phyloP scores from a whole-genome alignment of 2,797 vertebrate species.

The Notamacropus eugenii region DNA sequence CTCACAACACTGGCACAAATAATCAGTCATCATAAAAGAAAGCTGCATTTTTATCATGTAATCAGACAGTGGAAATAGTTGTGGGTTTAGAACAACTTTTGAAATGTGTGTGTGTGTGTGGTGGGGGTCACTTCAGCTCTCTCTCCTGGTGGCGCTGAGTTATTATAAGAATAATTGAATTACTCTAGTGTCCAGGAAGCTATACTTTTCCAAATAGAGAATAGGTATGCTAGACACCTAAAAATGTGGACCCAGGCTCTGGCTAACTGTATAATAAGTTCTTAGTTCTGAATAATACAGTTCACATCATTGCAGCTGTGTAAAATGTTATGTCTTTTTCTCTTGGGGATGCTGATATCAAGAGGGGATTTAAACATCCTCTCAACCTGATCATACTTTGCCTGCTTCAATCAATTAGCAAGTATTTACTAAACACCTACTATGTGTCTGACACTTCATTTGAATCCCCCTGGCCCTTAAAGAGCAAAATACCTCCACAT shows the following conservation, averaged over 20 bases:
- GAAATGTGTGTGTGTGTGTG: neutral
- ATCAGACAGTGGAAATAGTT: neutral
- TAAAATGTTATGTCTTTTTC: neutral
- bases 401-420: neutral
- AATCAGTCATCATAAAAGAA: constrained; percentile 80
- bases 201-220: neutral
- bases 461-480: neutral
- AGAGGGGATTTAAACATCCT: neutral
- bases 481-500: neutral
- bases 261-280: neutral
- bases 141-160: neutral
- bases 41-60: constrained; percentile 75
- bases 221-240: neutral
- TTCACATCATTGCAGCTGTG: neutral
- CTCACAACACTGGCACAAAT: constrained; percentile 63
- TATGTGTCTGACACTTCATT: neutral
- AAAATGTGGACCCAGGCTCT: constrained; percentile 7
- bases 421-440: neutral
- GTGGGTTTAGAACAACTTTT: neutral
- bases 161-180: neutral
- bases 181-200: neutral
- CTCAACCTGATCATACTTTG: neutral
- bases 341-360: neutral
- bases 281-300: neutral
- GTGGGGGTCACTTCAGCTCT: neutral